These are phyloP conservation scores for Lethrus apterus DNA, from an alignment of 1,140 invertebrate species.

Conservation along the genomic window DNA sequence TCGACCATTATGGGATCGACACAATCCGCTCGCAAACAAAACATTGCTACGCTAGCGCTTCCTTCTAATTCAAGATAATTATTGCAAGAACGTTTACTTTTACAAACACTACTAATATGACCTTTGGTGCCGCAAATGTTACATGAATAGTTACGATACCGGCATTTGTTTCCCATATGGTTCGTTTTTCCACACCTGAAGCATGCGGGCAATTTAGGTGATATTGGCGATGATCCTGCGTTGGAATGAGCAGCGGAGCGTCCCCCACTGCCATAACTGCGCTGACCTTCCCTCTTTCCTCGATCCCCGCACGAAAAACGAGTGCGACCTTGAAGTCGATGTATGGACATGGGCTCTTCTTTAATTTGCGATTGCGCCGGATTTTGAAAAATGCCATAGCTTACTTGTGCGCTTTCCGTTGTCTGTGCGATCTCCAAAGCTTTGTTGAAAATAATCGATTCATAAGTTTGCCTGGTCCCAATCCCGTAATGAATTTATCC, in stretches of 20 bases:
- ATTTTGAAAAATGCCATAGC: neutral
- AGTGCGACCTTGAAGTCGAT: neutral
- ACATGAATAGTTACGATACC: neutral
- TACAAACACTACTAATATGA: slow-evolving; percentile 26
- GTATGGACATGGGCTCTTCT: neutral
- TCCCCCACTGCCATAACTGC: neutral
- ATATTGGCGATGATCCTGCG: too few species aligned
- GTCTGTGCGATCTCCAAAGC: neutral
- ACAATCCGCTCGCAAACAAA: too few species aligned
- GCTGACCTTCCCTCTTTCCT: neutral
- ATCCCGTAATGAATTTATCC: slow-evolving; percentile 11
- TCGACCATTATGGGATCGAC: too few species aligned
- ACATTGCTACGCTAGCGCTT: too few species aligned
- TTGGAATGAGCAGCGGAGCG: neutral
- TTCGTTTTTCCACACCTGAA: neutral
- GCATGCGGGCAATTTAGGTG: neutral
- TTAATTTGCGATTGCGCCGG: neutral
- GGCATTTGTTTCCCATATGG: neutral
- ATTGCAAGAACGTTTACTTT: slow-evolving; percentile 1
- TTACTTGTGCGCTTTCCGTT: neutral
- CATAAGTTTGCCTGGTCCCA: neutral
- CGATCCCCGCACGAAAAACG: neutral
- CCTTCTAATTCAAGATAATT: neutral
- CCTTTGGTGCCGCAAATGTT: slow-evolving; percentile 11
- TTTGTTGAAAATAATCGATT: neutral